Evolutionary conservation across 1,140 invertebrate genomes (phyloP).

Genomic region (Cardiocondyla obscurior): DNA sequence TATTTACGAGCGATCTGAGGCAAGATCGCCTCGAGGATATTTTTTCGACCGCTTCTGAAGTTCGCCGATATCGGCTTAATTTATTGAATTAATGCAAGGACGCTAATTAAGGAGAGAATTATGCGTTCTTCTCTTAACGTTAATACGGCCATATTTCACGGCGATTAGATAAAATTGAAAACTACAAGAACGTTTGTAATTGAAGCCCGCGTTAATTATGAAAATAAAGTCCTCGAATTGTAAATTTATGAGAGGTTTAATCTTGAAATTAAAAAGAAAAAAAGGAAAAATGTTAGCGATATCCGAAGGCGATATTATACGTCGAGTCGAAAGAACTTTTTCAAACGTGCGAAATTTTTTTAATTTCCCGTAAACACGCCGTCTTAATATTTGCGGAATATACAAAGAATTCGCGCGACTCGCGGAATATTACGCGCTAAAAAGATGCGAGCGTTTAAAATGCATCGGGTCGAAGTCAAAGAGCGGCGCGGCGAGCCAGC

Average conservation of each 20-base stretch:
- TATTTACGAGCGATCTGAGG: constrained; percentile 77
- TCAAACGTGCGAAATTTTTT: background rate
- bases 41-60: constrained; percentile 58
- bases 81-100: constrained; percentile 12
- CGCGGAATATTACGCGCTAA: background rate
- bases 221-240: background rate
- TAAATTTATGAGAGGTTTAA: background rate
- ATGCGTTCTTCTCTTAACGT: background rate
- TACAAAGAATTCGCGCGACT: background rate
- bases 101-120: background rate
- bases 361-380: background rate
- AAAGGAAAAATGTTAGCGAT: no score
- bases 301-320: background rate
- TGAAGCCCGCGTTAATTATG: background rate
- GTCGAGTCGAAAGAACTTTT: background rate
- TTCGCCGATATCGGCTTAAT: constrained; percentile 18
- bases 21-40: constrained; percentile 74
- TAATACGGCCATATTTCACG: background rate
- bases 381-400: background rate
- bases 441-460: no score
- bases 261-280: background rate
- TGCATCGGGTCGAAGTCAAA: no score
- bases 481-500: no score
- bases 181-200: background rate
- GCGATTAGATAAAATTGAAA: background rate